Evolutionary conservation across 1,140 invertebrate genomes (phyloP), one percentile per base, ranked within the genome.

Genomic region (Tetragonula clypearis): DNA sequence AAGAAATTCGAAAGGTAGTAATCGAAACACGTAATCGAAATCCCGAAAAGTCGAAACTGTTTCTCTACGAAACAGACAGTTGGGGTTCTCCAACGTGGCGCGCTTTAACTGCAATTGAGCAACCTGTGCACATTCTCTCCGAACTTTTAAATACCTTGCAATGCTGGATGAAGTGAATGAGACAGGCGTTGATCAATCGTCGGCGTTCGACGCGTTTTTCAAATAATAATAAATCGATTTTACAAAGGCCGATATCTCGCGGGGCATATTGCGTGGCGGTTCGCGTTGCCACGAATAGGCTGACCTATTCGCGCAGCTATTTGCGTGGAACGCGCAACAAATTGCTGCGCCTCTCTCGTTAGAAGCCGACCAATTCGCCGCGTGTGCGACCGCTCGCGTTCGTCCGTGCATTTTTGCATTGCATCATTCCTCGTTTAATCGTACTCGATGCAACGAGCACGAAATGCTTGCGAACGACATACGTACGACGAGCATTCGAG

Each of bases 291-390:
- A 72, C 30, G 79, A 30, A 30, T 30, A 30, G 30, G 41, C 58
- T 77, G 73, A 85, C 84, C 84, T 86, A 86, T 82, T 82, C 84
- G 65, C 72, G 4, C 72, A 77, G 66, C 66, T 86, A 86, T 86
- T 86, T 82, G 84, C 84, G 79, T 82, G 84, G 80, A 86, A 82
- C 84, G 84, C 66, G 80, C 49, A 82, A 82, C 84, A 82, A 86
- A 86, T 77, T 82, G 73, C 62, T 82, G 84, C 82, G 76, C 82
- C 82, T 85, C 81, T 68, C 79, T 80, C 71, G 71, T 85, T 81
- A 85, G 60, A 17, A 85, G 62, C 60, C 35, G 71, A 30, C 78
- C 75, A 81, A 74, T 81, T 85, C 49, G 77, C 35, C 69, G 49
- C 82, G 49, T 30, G 14, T n/a, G 55, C 77, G 55, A 62, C n/a